Evolutionary conservation across 2,113 vertebrate species (phyloP).

Genomic region (Motacilla alba): DNA sequence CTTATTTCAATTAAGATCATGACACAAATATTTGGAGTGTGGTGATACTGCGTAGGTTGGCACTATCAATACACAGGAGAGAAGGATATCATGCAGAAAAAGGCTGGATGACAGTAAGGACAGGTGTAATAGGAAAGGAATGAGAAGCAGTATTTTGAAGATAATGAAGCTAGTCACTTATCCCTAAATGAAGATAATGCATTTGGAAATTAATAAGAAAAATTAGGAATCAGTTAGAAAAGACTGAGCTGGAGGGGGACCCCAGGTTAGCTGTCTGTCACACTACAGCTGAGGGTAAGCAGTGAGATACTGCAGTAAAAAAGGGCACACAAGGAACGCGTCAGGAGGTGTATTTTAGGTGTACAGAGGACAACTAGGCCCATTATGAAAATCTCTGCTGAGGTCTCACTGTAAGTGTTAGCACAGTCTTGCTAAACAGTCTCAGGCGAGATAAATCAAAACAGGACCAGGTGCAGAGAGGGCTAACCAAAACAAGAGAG

Average conservation of each 20-base stretch:
- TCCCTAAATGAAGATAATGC: constrained; percentile 14
- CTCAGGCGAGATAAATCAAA: not conserved
- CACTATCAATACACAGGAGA: not conserved
- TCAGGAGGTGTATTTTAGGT: not conserved
- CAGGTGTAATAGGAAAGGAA: not conserved
- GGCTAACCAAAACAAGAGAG: not conserved
- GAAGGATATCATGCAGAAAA: constrained; percentile 23
- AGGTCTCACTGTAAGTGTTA: not conserved
- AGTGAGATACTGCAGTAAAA: not conserved
- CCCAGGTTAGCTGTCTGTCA: not conserved
- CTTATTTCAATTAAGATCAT: constrained; percentile 21
- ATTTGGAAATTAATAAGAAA: constrained; percentile 42
- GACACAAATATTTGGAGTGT: constrained; percentile 13
- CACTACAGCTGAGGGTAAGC: not conserved
- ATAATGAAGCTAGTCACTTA: constrained; percentile 21
- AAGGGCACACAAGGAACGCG: not conserved
- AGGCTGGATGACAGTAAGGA: not conserved
- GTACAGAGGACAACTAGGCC: not conserved
- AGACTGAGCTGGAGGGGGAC: not conserved
- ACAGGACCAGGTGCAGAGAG: not conserved
- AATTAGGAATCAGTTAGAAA: constrained; percentile 15
- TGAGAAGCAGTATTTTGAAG: constrained; percentile 27
- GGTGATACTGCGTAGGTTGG: not conserved
- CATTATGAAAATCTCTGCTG: not conserved
- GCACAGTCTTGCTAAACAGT: not conserved